phyloP scores from a whole-genome alignment of 2,888 invertebrate species.

The Palloptera scutellata region DNA sequence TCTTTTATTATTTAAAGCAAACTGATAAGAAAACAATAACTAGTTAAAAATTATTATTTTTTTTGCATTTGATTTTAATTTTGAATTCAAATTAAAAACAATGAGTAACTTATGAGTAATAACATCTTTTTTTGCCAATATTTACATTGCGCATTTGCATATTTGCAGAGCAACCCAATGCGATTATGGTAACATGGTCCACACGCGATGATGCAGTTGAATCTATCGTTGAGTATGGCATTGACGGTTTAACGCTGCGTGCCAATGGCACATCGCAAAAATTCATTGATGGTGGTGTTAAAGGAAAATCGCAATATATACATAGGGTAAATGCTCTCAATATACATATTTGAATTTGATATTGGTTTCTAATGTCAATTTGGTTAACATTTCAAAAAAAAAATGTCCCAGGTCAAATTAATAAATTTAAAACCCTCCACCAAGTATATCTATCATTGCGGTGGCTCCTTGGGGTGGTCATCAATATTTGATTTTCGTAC shows the following conservation, averaged over 20 bases:
- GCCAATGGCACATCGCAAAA: slow-evolving; percentile 69
- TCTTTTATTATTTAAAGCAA: background rate
- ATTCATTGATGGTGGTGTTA: slow-evolving; percentile 79
- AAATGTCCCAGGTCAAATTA: slow-evolving; percentile 63
- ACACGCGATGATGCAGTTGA: slow-evolving; percentile 74
- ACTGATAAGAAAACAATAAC: slow-evolving; percentile 14
- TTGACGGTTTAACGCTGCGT: slow-evolving; percentile 65
- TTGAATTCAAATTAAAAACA: slow-evolving; percentile 11
- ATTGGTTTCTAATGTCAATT: background rate
- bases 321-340: slow-evolving; percentile 70
- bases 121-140: slow-evolving; percentile 16
- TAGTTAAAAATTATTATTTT: background rate
- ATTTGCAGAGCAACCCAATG: slow-evolving; percentile 69
- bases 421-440: slow-evolving; percentile 70
- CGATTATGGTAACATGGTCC: slow-evolving; percentile 85
- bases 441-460: slow-evolving; percentile 82
- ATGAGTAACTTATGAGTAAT: background rate
- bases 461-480: slow-evolving; percentile 84
- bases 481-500: slow-evolving; percentile 79
- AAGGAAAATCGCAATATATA: slow-evolving; percentile 75
- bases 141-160: slow-evolving; percentile 28
- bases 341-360: slow-evolving; percentile 4
- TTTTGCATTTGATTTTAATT: slow-evolving; percentile 7
- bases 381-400: background rate
- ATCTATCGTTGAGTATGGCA: slow-evolving; percentile 80